Conservation (phyloP, 2,113 vertebrate genomes). For the Archilochus colubris region DNA sequence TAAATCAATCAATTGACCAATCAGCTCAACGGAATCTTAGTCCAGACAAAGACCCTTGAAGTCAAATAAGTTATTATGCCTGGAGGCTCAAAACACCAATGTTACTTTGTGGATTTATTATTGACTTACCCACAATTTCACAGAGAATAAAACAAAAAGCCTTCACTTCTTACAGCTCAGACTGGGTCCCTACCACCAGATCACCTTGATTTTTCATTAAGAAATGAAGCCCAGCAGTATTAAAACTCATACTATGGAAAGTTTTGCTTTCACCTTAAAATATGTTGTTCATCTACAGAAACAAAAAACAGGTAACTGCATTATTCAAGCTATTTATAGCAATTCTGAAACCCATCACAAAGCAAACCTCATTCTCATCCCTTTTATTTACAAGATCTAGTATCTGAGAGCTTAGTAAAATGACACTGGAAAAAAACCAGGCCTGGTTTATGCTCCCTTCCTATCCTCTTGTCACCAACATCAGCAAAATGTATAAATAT, state of each 20-base stretch:
- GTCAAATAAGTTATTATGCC: not conserved
- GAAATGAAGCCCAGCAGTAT: not conserved
- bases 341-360: not conserved
- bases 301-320: not conserved
- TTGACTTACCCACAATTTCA: not conserved
- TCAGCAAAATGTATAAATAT: conserved; percentile 30
- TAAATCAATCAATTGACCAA: not conserved
- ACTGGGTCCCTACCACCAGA: not conserved
- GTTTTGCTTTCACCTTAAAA: not conserved
- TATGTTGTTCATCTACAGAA: not conserved
- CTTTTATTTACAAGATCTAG: not conserved
- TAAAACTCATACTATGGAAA: not conserved
- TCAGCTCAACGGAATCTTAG: not conserved
- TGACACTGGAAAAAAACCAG: not conserved
- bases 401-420: not conserved
- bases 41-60: not conserved
- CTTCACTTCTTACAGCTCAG: not conserved
- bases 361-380: not conserved
- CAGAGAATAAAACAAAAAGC: not conserved
- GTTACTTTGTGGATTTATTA: not conserved
- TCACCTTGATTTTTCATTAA: not conserved
- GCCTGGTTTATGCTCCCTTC: not conserved
- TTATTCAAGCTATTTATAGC: not conserved
- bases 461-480: not conserved
- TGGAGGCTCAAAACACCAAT: not conserved